A percentile compares a stretch with the other conserved stretches of the same genome.
These are phyloP conservation scores for Listrodromus nycthemerus DNA, from an alignment of 2,888 invertebrate genomes.

Conservation along the genomic window DNA sequence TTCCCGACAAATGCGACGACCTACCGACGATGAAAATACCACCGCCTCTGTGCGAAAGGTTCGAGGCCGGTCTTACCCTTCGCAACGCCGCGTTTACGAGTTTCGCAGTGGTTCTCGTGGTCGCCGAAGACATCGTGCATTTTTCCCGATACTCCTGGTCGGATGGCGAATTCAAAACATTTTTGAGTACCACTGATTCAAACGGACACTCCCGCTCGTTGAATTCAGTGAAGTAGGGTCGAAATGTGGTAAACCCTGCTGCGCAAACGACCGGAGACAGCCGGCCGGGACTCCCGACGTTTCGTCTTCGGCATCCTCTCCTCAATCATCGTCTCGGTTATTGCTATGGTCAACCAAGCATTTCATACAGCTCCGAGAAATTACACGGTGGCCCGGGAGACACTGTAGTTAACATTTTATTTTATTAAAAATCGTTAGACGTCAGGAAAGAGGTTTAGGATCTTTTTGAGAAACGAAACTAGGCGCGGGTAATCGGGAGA, in stretches of 20 bases:
- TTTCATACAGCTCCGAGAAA: background rate
- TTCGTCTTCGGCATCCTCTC: background rate
- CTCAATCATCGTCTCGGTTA: background rate
- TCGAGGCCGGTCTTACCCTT: slow-evolving; percentile 11
- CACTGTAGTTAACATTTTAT: background rate
- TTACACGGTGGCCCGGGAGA: background rate
- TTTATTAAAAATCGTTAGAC: background rate
- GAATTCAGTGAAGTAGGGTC: slow-evolving; percentile 14
- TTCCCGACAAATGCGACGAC: slow-evolving; percentile 20
- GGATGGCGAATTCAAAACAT: background rate
- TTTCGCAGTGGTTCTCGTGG: slow-evolving; percentile 18
- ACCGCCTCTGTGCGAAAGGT: slow-evolving; percentile 17
- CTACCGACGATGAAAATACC: slow-evolving; percentile 12
- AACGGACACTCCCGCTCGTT: background rate
- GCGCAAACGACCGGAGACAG: slow-evolving; percentile 33
- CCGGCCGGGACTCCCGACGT: background rate
- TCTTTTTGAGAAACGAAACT: background rate
- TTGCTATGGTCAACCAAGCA: slow-evolving; percentile 17
- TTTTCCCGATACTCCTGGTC: background rate
- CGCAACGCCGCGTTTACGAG: slow-evolving; percentile 27
- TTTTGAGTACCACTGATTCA: slow-evolving; percentile 18
- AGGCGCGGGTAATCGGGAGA: background rate
- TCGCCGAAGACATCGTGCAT: background rate
- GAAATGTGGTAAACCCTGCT: slow-evolving; percentile 28
- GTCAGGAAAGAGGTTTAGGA: background rate